Base-by-base conservation (phyloP, 2,888 invertebrate species). In the Melieria picta region DNA sequence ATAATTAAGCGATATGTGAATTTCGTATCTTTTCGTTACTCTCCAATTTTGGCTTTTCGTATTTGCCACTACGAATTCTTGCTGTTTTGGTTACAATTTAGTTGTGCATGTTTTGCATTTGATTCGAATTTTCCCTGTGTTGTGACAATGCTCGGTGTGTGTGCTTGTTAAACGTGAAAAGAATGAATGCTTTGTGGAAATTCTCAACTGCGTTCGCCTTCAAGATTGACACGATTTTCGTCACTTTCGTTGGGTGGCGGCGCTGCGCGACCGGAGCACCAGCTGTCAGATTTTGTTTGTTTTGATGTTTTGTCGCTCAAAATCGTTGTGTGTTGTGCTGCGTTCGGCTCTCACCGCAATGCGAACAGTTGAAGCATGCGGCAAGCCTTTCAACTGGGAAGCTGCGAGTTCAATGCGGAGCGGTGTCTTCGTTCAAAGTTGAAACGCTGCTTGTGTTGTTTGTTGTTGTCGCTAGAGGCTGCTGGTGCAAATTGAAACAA, bases 221-320 rank as follows among this genome's bases (percentile, higher is more conserved):
- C 10, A 50, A 50, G 52, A 50, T 50, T 50, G 10, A 50, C n/a
- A 50, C 52, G 52, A 10, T 50, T n/a, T 50, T 50, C 30, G 30
- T 30, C 30, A 30, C 30, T 30, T 30, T 30, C 30, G 30, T 30
- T 30, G 30, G 30, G 30, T 30, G 30, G 30, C 30, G 16, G 1
- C 1, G 16, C 16, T 16, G 16, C 1, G 16, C 16, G 2, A 30
- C 30, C 30, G 30, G 30, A 30, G 30, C 30, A 30, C 79, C 79
- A 81, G 79, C 79, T 82, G 81, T 82, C 80, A 81, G 79, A 79
- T 77, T 76, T 80, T 80, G 80, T 80, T 80, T 80, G 79, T 79
- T 80, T 82, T 82, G 81, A 77, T 79, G 75, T 71, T 77, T 62
- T 30, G 30, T 30, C 30, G 30, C 30, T 30, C 30, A 10, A 50